Percentiles rank a stretch among this genome's conserved stretches.
Conservation (phyloP, 2,113 vertebrate genomes). For the Zingel zingel region DNA sequence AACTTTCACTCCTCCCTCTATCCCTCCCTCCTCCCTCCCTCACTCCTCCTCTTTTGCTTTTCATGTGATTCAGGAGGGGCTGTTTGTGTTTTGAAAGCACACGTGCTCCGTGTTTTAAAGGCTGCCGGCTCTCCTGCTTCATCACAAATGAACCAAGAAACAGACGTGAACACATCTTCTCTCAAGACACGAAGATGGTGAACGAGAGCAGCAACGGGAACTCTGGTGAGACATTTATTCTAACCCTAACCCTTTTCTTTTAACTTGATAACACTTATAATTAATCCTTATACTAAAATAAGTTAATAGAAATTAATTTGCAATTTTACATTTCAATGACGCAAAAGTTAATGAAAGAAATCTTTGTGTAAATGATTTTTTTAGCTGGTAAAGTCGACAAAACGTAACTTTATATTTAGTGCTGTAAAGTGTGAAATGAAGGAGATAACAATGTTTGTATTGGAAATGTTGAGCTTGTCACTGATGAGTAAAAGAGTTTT, state of each 20-base stretch:
- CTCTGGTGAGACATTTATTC: constrained; percentile 57
- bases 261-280: too few relatives aligned
- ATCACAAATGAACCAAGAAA: background rate
- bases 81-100: constrained; percentile 49
- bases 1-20: constrained; percentile 16
- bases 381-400: too few relatives aligned
- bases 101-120: constrained; percentile 25
- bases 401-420: too few relatives aligned
- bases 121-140: background rate
- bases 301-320: background rate
- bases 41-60: constrained; percentile 23
- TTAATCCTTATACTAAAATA: background rate
- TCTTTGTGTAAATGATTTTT: too few relatives aligned
- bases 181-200: background rate
- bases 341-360: background rate
- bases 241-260: background rate
- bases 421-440: background rate
- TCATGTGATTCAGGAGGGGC: background rate
- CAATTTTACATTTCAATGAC: background rate
- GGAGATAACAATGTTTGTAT: background rate
- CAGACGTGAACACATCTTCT: constrained; percentile 1
- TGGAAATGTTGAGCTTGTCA: background rate
- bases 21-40: constrained; percentile 29
- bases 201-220: background rate
- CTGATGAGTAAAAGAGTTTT: background rate